Evolutionary conservation across 2,113 vertebrate species (phyloP).

Genomic region (Corythornis madagascariensis): DNA sequence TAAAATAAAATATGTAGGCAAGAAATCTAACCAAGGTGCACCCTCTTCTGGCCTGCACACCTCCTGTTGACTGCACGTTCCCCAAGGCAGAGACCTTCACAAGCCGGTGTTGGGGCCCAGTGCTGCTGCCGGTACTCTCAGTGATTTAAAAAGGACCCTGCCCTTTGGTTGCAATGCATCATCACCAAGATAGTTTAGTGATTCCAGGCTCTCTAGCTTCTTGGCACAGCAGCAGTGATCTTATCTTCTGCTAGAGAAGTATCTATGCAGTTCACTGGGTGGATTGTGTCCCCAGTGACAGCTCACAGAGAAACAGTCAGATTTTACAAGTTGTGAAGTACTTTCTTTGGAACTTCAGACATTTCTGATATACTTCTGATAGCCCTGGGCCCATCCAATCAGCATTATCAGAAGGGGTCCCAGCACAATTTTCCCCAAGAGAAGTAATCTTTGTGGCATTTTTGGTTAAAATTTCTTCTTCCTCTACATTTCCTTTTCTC

Average conservation of each 20-base stretch:
- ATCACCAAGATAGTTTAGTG: not conserved
- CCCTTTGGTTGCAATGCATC: too few species aligned
- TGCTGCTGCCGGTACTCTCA: not conserved
- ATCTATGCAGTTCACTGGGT: not conserved
- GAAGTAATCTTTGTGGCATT: not conserved
- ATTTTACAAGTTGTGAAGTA: not conserved
- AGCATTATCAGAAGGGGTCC: not conserved
- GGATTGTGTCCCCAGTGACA: not conserved
- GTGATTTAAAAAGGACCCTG: not conserved
- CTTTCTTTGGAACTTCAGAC: not conserved
- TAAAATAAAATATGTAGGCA: not conserved
- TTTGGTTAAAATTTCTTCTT: not conserved
- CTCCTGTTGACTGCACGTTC: not conserved
- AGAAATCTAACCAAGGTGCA: not conserved
- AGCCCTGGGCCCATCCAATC: not conserved
- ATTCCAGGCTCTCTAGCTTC: not conserved
- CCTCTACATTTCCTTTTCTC: not conserved
- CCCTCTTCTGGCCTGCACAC: not conserved
- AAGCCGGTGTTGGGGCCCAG: not conserved
- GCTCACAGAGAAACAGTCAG: not conserved
- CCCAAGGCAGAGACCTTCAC: not conserved
- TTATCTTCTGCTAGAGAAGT: not conserved
- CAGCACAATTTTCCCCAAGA: not conserved
- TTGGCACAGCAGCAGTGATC: not conserved
- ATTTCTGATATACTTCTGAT: not conserved